Evolutionary conservation across 2,797 vertebrate genomes (phyloP).

Genomic region (Macropus fuliginosus): DNA sequence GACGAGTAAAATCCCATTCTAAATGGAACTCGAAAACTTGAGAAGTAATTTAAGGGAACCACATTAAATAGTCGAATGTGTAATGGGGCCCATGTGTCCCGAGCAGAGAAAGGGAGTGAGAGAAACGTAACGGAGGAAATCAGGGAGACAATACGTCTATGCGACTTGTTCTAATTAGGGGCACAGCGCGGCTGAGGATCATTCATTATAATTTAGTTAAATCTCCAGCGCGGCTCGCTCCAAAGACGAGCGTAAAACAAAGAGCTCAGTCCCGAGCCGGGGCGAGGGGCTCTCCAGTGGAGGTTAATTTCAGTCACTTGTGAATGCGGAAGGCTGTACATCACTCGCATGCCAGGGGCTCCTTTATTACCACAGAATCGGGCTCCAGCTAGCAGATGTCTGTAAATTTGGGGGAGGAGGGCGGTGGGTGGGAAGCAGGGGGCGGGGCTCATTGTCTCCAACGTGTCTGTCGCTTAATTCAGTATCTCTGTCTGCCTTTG

Average conservation of each 20-base stretch:
- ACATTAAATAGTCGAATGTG: slow-evolving; percentile 90
- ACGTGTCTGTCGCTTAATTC: slow-evolving; percentile 85
- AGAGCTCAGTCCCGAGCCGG: slow-evolving; percentile 75
- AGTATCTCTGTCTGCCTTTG: slow-evolving; percentile 84
- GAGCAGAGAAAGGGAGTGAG: slow-evolving; percentile 87
- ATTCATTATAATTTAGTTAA: slow-evolving; percentile 88
- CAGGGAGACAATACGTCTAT: slow-evolving; percentile 91
- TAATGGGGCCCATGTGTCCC: slow-evolving; percentile 90
- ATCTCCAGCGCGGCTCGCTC: slow-evolving; percentile 85
- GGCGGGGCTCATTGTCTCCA: slow-evolving; percentile 83
- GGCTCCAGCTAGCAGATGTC: slow-evolving; percentile 85
- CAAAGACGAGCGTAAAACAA: slow-evolving; percentile 82
- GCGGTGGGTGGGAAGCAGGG: slow-evolving; percentile 41
- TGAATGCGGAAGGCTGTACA: slow-evolving; percentile 76
- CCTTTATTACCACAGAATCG: slow-evolving; percentile 78
- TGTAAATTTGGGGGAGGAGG: slow-evolving; percentile 78
- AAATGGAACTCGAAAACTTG: slow-evolving; percentile 89
- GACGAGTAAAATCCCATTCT: slow-evolving; percentile 86
- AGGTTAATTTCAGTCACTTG: slow-evolving; percentile 81
- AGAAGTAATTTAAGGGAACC: slow-evolving; percentile 90
- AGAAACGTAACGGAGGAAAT: slow-evolving; percentile 89
- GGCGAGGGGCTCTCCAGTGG: slow-evolving; percentile 78
- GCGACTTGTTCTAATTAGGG: slow-evolving; percentile 90
- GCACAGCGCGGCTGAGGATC: slow-evolving; percentile 86
- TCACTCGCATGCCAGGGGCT: slow-evolving; percentile 81